Percentiles rank a stretch among this genome's conserved stretches.
These are phyloP conservation scores for Mesorhabditis spiculigera DNA, from an alignment of 2,888 invertebrate species.

Conservation along the genomic window DNA sequence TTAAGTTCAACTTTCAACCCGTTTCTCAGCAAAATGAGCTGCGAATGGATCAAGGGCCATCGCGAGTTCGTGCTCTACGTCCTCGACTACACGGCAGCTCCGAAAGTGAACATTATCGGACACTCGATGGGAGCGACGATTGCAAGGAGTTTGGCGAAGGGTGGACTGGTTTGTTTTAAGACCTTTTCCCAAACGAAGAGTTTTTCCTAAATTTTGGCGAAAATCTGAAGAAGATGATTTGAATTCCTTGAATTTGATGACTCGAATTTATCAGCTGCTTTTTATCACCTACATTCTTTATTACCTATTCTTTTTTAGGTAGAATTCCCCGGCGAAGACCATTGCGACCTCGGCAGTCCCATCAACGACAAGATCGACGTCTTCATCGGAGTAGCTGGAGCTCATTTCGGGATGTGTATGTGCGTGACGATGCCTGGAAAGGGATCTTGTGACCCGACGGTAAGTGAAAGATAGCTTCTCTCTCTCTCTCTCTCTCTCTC, in stretches of 20 bases:
- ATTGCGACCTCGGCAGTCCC: conserved; percentile 30
- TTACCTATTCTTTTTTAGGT: conserved; percentile 15
- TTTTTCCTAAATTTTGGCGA: too few relatives aligned
- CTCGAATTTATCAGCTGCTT: too few relatives aligned
- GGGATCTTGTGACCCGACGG: too few relatives aligned
- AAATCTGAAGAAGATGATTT: too few relatives aligned
- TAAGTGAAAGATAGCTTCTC: too few relatives aligned
- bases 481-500: too few relatives aligned
- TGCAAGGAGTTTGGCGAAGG: conserved; percentile 32
- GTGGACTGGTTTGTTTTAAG: conserved; percentile 27
- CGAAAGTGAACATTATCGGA: conserved; percentile 31
- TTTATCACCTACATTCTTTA: too few relatives aligned
- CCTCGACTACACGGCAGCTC: conserved; percentile 32
- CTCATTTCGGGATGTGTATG: conserved; percentile 45
- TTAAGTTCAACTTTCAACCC: too few relatives aligned
- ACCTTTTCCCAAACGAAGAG: neutral
- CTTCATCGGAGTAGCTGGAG: conserved; percentile 33
- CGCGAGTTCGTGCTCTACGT: conserved; percentile 35
- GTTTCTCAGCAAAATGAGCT: conserved; percentile 21
- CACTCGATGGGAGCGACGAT: conserved; percentile 48
- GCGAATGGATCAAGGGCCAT: conserved; percentile 19
- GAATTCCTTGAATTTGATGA: too few relatives aligned
- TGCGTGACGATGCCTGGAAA: conserved; percentile 17
- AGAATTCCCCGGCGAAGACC: conserved; percentile 11
- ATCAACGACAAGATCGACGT: conserved; percentile 28